phyloP scores from a whole-genome alignment of 1,140 invertebrate species.

The Megalopta genalis region DNA sequence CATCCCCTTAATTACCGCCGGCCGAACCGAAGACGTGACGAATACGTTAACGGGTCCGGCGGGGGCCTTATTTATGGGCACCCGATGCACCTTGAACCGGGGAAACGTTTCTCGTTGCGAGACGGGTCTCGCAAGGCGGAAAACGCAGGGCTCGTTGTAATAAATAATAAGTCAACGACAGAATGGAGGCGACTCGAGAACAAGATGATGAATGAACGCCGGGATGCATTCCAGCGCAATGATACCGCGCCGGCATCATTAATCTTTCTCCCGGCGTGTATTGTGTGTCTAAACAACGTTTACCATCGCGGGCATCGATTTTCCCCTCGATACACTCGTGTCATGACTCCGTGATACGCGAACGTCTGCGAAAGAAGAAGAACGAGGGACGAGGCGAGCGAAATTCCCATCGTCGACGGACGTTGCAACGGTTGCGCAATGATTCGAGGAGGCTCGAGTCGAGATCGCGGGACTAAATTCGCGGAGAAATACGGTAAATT shows the following conservation, averaged over 20 bases:
- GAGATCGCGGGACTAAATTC: conserved; percentile 19
- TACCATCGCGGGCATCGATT: conserved; percentile 44
- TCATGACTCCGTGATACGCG: conserved; percentile 8
- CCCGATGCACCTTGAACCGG: conserved; percentile 9
- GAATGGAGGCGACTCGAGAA: conserved; percentile 28
- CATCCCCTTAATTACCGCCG: conserved; percentile 2
- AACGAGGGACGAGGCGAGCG: background rate
- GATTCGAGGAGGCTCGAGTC: too few relatives aligned
- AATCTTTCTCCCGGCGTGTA: conserved; percentile 28
- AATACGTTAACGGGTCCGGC: background rate
- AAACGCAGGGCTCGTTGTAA: conserved; percentile 41
- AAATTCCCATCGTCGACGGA: background rate
- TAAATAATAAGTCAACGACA: conserved; percentile 54
- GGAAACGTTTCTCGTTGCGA: conserved; percentile 11
- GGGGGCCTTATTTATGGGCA: conserved; percentile 25
- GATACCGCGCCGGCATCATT: conserved; percentile 43
- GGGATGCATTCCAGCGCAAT: conserved; percentile 40
- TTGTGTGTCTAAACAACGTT: conserved; percentile 26
- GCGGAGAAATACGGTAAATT: conserved; percentile 26
- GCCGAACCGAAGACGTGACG: background rate
- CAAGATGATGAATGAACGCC: conserved; percentile 56
- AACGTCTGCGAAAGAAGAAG: background rate
- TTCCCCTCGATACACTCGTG: conserved; percentile 30
- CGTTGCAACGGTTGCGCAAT: background rate
- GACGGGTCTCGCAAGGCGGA: conserved; percentile 5